Evolutionary conservation across 2,888 invertebrate species (phyloP).

Genomic region (Ommatoiulus sabulosus): DNA sequence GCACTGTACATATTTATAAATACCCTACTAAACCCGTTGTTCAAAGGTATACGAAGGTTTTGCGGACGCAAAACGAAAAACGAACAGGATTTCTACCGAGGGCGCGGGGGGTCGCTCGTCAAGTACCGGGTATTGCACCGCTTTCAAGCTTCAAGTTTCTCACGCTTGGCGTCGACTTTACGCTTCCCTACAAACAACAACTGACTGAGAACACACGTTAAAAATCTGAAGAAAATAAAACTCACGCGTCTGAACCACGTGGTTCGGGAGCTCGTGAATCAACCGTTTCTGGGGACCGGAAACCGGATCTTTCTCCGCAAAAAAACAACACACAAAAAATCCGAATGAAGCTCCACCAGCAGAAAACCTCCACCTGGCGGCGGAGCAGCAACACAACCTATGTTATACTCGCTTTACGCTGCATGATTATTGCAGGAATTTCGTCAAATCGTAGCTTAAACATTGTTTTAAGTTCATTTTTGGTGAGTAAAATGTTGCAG

Average conservation of each 20-base stretch:
- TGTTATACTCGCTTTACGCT: no score
- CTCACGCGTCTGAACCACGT: conserved; percentile 32
- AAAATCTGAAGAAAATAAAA: conserved; percentile 43
- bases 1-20: conserved; percentile 36
- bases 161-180: not conserved
- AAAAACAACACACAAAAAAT: no score
- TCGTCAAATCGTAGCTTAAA: no score
- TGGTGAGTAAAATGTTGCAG: no score
- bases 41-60: conserved; percentile 3
- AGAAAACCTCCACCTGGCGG: not conserved
- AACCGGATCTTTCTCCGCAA: no score
- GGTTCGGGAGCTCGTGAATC: conserved; percentile 17
- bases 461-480: no score
- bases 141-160: not conserved
- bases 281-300: not conserved
- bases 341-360: not conserved
- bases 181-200: conserved; percentile 36
- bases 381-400: no score
- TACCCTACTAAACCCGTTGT: conserved; percentile 43
- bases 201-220: conserved; percentile 40
- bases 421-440: no score
- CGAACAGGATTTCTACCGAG: conserved; percentile 37
- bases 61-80: not conserved
- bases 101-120: not conserved
- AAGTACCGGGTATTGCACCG: conserved; percentile 36